These are phyloP conservation scores for Drosophila suzukii DNA, from an alignment of 1,140 invertebrate species.

Conservation along the genomic window DNA sequence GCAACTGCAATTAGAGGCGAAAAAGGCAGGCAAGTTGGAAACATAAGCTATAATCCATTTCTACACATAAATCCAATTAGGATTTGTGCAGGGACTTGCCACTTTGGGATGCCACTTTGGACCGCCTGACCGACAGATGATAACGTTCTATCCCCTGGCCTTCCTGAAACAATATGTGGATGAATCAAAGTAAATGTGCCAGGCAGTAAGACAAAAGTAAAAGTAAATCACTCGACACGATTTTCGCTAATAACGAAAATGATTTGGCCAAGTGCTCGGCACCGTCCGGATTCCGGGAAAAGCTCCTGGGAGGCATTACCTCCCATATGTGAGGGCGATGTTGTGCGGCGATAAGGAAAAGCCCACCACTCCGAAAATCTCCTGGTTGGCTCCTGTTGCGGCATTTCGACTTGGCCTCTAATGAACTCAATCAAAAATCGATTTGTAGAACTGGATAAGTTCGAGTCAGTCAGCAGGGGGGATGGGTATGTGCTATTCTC, in stretches of 20 bases:
- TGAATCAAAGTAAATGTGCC: conserved; percentile 64
- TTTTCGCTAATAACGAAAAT: conserved; percentile 83
- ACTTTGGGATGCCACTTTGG: conserved; percentile 38
- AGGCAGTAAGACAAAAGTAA: conserved; percentile 70
- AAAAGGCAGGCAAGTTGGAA: conserved; percentile 45
- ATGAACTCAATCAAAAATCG: conserved; percentile 84
- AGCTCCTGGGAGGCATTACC: conserved; percentile 74
- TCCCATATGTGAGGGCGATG: conserved; percentile 36
- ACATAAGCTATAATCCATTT: conserved; percentile 78
- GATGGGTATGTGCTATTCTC: background rate
- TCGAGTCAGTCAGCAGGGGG: background rate
- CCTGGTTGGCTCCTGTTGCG: conserved; percentile 14
- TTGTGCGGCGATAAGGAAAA: conserved; percentile 52
- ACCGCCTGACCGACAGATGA: conserved; percentile 56
- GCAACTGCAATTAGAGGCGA: conserved; percentile 64
- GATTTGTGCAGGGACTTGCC: conserved; percentile 66
- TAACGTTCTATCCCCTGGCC: conserved; percentile 24
- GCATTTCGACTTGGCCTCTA: conserved; percentile 59
- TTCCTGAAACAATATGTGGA: conserved; percentile 31
- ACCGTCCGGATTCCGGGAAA: conserved; percentile 8
- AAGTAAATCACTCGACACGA: conserved; percentile 81
- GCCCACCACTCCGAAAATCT: conserved; percentile 6
- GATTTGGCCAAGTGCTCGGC: conserved; percentile 64
- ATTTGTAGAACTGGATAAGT: conserved; percentile 69
- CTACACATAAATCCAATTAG: conserved; percentile 83